Evolutionary conservation across 2,797 vertebrate species (phyloP).

Genomic region (Dendrocincla tyrannina): DNA sequence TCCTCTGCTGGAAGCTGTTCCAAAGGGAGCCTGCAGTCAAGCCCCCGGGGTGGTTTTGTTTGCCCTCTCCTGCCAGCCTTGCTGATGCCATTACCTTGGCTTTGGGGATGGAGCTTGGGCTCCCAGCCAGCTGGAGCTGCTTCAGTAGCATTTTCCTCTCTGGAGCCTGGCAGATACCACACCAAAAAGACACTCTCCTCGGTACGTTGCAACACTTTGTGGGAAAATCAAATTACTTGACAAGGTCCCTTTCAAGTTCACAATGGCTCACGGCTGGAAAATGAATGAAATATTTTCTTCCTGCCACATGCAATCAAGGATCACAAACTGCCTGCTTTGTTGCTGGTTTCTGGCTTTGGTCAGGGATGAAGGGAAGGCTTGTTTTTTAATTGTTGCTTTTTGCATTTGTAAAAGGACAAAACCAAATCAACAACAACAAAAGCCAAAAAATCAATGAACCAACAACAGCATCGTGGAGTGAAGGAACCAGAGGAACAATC

Average conservation of each 20-base stretch:
- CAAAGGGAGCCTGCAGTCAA: not conserved
- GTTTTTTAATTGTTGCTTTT: not conserved
- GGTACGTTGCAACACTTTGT: slow-evolving; percentile 12
- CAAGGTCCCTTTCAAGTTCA: slow-evolving; percentile 4
- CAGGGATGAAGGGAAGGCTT: not conserved
- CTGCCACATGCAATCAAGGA: not conserved
- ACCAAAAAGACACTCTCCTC: slow-evolving; percentile 13
- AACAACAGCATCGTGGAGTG: not conserved
- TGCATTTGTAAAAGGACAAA: not conserved
- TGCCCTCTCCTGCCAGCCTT: not conserved
- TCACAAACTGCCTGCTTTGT: not conserved
- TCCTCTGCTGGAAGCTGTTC: not conserved
- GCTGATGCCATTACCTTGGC: slow-evolving; percentile 36
- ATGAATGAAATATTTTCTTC: slow-evolving; percentile 12
- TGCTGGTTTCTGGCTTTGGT: not conserved
- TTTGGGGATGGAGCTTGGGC: slow-evolving; percentile 2
- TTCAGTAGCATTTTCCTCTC: not conserved
- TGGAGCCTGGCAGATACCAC: not conserved
- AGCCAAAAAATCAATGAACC: not conserved
- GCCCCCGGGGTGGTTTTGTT: not conserved
- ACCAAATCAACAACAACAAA: not conserved
- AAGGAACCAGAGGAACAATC: not conserved
- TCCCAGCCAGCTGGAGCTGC: not conserved
- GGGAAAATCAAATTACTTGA: slow-evolving; percentile 33
- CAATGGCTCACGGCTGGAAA: not conserved